A percentile compares a stretch with the other conserved stretches of the same genome.
Evolutionary conservation across 2,113 vertebrate species (phyloP).

Genomic region (Mastomys natalensis): DNA sequence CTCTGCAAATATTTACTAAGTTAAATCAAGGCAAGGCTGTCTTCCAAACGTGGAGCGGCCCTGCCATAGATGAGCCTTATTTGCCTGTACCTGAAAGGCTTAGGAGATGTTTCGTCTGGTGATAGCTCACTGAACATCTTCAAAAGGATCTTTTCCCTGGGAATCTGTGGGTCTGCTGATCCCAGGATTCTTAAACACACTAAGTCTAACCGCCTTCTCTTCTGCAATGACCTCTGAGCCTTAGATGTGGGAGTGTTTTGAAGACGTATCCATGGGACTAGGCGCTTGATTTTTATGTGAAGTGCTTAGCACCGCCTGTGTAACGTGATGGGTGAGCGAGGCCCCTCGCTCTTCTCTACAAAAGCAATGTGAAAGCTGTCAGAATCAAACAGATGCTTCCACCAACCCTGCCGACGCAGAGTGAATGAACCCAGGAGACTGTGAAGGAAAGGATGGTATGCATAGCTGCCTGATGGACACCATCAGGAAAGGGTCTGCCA

Average conservation of each 20-base stretch:
- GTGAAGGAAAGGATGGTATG: neutral
- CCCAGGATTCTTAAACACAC: neutral
- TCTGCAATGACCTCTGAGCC: neutral
- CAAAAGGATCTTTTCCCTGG: constrained; percentile 11
- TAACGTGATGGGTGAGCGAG: neutral
- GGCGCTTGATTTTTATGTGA: neutral
- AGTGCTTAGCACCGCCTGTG: neutral
- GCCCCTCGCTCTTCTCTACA: neutral
- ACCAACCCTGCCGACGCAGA: neutral
- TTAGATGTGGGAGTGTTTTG: neutral
- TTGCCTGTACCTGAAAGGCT: neutral
- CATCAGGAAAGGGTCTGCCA: neutral
- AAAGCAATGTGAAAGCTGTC: neutral
- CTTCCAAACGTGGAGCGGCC: neutral
- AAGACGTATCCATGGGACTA: neutral
- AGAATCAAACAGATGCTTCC: neutral
- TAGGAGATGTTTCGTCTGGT: neutral
- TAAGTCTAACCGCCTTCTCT: neutral
- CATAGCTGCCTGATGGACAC: neutral
- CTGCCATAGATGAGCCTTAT: constrained; percentile 11
- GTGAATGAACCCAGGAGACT: neutral
- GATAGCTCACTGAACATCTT: constrained; percentile 15
- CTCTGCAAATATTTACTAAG: neutral
- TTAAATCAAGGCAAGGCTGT: neutral
- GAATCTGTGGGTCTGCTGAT: neutral